Evolutionary conservation across 2,797 vertebrate species (phyloP).

Genomic region (Spinibarbus caldwelli): DNA sequence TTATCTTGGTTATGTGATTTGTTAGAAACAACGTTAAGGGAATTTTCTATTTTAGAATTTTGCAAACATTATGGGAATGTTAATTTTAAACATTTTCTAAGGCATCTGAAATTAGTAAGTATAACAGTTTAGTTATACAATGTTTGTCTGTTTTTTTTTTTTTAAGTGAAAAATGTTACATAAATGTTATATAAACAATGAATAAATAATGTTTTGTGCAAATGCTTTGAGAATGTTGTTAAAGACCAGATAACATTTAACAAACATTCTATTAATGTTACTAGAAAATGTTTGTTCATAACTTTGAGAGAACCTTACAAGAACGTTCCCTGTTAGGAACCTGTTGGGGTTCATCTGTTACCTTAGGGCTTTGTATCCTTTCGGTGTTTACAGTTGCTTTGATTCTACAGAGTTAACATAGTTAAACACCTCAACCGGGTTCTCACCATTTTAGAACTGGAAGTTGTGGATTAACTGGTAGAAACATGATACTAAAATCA

Average conservation of each 20-base stretch:
- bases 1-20: too few relatives aligned
- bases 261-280: too few relatives aligned
- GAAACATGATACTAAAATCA: background rate
- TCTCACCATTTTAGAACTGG: slow-evolving; percentile 18
- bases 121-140: too few relatives aligned
- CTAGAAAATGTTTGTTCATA: too few relatives aligned
- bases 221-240: background rate
- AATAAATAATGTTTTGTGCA: background rate
- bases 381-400: background rate
- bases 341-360: background rate
- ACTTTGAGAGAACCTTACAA: too few relatives aligned
- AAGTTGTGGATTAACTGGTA: background rate
- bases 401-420: background rate
- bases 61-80: too few relatives aligned
- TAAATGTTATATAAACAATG: background rate
- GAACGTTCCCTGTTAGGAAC: too few relatives aligned
- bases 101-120: too few relatives aligned
- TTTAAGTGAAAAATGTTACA: background rate
- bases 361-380: background rate
- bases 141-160: background rate
- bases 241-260: too few relatives aligned
- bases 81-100: background rate
- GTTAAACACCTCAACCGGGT: background rate
- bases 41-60: too few relatives aligned
- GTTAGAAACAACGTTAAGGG: too few relatives aligned